Evolutionary conservation across 2,797 vertebrate species (phyloP).

Genomic region (Lacerta agilis): DNA sequence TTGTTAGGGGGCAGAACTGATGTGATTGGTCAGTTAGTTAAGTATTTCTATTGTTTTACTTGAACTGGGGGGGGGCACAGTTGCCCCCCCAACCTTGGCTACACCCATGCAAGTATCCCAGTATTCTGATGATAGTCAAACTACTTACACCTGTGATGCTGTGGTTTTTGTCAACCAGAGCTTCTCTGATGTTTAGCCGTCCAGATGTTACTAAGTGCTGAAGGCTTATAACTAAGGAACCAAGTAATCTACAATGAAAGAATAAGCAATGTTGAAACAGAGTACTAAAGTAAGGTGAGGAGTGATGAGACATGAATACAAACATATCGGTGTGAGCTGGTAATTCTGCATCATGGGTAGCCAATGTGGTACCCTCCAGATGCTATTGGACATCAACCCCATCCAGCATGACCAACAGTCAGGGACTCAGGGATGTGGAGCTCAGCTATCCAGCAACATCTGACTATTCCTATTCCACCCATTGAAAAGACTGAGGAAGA

Average conservation of each 20-base stretch:
- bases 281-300: not conserved
- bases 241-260: constrained; percentile 81
- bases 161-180: constrained; percentile 85
- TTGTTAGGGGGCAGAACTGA: too few relatives aligned
- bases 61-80: too few relatives aligned
- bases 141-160: constrained; percentile 84
- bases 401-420: too few relatives aligned
- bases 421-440: too few relatives aligned
- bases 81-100: too few relatives aligned
- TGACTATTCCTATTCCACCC: not conserved
- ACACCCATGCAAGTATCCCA: not conserved
- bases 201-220: constrained; percentile 86
- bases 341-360: not conserved
- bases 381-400: not conserved
- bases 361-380: not conserved
- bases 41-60: too few relatives aligned
- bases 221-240: constrained; percentile 88
- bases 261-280: constrained; percentile 15
- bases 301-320: not conserved
- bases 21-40: too few relatives aligned
- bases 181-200: constrained; percentile 85
- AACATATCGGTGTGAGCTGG: not conserved
- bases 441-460: too few relatives aligned
- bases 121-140: not conserved
- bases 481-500: not conserved